phyloP scores from a whole-genome alignment of 2,888 invertebrate species.

The Caenorhabditis wallacei region DNA sequence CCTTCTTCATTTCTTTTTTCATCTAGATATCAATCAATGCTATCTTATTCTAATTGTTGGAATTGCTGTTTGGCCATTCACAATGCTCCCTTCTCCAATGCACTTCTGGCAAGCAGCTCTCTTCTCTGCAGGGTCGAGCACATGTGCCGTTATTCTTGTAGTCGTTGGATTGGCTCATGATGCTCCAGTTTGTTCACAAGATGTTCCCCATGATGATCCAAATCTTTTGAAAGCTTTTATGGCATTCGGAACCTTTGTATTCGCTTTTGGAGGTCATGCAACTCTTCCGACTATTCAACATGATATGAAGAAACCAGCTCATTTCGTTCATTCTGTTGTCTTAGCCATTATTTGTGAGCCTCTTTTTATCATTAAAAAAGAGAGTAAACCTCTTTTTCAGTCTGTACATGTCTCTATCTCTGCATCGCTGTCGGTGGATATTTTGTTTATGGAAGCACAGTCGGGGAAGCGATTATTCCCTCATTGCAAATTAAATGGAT shows the following conservation, averaged over 20 bases:
- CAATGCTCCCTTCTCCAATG: constrained; percentile 72
- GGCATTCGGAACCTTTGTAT: constrained; percentile 70
- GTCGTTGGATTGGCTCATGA: constrained; percentile 67
- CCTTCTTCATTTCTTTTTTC: constrained; percentile 70
- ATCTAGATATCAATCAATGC: constrained; percentile 65
- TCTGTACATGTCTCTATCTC: constrained; percentile 65
- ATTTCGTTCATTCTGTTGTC: constrained; percentile 70
- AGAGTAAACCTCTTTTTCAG: constrained; percentile 34
- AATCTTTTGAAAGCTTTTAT: constrained; percentile 61
- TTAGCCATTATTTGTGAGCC: constrained; percentile 68
- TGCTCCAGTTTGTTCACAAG: constrained; percentile 59
- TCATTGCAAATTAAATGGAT: constrained; percentile 71
- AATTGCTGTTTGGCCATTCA: constrained; percentile 67
- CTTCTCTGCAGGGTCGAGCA: constrained; percentile 69
- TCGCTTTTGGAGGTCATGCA: constrained; percentile 72
- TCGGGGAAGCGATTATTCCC: constrained; percentile 71
- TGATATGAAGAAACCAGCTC: constrained; percentile 74
- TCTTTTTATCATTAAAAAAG: background rate
- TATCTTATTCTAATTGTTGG: constrained; percentile 69
- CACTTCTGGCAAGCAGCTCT: constrained; percentile 74
- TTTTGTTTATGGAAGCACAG: constrained; percentile 65
- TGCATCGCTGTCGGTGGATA: constrained; percentile 64
- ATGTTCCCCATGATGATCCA: constrained; percentile 57
- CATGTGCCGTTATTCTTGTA: constrained; percentile 63
- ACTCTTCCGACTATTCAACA: constrained; percentile 77